phyloP scores from a whole-genome alignment of 2,113 vertebrate genomes.

The Serinus canaria region DNA sequence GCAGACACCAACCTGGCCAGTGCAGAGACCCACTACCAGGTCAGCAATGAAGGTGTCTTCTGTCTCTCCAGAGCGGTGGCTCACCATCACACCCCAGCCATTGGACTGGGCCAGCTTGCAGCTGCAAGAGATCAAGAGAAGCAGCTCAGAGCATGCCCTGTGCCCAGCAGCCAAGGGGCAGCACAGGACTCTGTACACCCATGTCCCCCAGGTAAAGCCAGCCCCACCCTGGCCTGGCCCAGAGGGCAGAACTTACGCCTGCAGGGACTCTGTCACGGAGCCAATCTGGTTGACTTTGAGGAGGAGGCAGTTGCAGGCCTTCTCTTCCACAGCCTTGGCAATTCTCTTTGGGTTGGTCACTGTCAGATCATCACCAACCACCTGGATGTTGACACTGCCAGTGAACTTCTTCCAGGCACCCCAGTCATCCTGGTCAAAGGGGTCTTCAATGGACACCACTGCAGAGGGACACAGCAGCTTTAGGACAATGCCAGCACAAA shows the following conservation, averaged over 20 bases:
- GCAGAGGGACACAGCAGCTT: neutral
- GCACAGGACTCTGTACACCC: rapidly evolving
- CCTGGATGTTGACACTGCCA: conserved; percentile 83
- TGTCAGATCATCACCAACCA: conserved; percentile 94
- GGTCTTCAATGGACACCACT: conserved; percentile 99
- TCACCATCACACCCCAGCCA: conserved; percentile 97
- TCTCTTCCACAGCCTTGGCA: conserved; percentile 84
- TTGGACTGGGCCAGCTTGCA: conserved; percentile 93
- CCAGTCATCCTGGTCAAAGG: conserved; percentile 99
- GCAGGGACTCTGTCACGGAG: conserved; percentile 92
- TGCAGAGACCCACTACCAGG: conserved; percentile 93
- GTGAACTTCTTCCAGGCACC: conserved; percentile 93
- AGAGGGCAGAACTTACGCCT: conserved; percentile 82
- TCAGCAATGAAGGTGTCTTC: conserved; percentile 97
- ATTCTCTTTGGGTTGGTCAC: conserved; percentile 98
- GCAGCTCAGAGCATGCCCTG: neutral
- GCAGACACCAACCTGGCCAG: conserved; percentile 81
- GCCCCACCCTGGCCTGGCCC: rapidly evolving
- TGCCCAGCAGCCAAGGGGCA: neutral
- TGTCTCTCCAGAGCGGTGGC: conserved; percentile 94
- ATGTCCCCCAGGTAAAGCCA: neutral
- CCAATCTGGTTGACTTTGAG: conserved; percentile 99
- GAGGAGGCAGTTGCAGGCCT: conserved; percentile 96
- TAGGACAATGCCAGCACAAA: neutral
- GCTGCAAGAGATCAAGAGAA: conserved; percentile 49